Conservation (phyloP, 1,140 invertebrate species). For the Cyphomyrmex costatus region DNA sequence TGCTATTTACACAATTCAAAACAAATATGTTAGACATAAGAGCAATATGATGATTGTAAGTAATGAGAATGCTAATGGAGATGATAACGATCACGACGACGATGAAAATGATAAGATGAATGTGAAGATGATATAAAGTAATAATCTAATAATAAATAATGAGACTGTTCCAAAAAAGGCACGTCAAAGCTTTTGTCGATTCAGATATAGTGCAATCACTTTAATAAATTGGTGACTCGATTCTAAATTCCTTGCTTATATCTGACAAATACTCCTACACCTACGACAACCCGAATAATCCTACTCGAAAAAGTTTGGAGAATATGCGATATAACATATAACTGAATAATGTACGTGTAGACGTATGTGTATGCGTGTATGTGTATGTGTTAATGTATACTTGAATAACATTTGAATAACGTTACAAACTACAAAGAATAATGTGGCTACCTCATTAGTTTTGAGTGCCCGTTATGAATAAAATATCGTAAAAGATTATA, state of each 20-base stretch:
- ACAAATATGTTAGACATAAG: constrained; percentile 46
- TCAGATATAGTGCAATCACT: constrained; percentile 51
- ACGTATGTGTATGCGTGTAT: constrained; percentile 1
- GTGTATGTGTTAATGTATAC: constrained; percentile 50
- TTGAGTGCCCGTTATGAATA: constrained; percentile 58
- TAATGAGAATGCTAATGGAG: constrained; percentile 26
- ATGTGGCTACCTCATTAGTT: constrained; percentile 32
- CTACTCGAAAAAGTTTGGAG: constrained; percentile 52
- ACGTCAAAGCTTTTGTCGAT: constrained; percentile 72
- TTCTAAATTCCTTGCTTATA: constrained; percentile 46
- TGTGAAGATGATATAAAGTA: constrained; percentile 22
- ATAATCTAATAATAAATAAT: constrained; percentile 71
- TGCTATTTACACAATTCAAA: constrained; percentile 45
- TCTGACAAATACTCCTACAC: neutral
- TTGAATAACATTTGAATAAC: constrained; percentile 13
- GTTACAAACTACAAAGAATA: constrained; percentile 33
- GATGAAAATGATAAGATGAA: constrained; percentile 16
- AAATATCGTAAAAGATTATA: constrained; percentile 52
- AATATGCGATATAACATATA: constrained; percentile 42
- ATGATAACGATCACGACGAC: constrained; percentile 19
- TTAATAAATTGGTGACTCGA: constrained; percentile 42
- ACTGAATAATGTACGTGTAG: constrained; percentile 46
- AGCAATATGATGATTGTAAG: constrained; percentile 48
- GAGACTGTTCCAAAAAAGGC: constrained; percentile 69
- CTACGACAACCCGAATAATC: constrained; percentile 60